Base-by-base conservation (phyloP, 2,888 invertebrate genomes). In the Melinaea menophilus region DNA sequence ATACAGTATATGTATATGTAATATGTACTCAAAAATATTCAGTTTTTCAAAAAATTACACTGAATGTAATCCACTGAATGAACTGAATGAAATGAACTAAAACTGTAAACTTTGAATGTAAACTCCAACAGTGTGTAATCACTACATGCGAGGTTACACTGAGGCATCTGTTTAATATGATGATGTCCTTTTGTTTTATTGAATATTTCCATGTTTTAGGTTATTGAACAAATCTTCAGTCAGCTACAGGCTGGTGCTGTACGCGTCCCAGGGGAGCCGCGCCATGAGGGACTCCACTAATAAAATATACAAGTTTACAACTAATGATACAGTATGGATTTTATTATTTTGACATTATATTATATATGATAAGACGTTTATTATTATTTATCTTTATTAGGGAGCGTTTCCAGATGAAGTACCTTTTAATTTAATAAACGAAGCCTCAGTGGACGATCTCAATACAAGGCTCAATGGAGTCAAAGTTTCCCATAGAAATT, bases 341-440 rank as follows among this genome's bases (percentile, higher is more conserved):
- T 33, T 37, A 5, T 31, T n/a, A 41, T 59, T 37, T 45, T 35
- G n/a, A 2, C 45, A 5, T 5, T 48, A 13, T 48, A 4, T 5
- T 22, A 48, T 2, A 13, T 5, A 13, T 5, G 4, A 4, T 4
- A 13, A 13, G n/a, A 48, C 2, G 1, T 5, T 7, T 9, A 13
- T 13, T 45, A 58, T 4, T 35, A 13, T 5, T n/a, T 22, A 33
- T 13, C 13, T 5, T 61, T 75, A 80, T 12, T 71, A 94, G 93
- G 94, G 94, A 3, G 92, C 93, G 0, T 90, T 93, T 37, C 92
- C 94, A 11, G 95, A 96, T 75, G 92, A 93, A 60, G 92, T 94
- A 3, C 91, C 94, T 34, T 45, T 31, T 4, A 54, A 33, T 34
- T 51, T 57, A 48, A 51, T 48, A 13, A 51, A 34, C 13, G 33